Percentiles rank a stretch among this genome's conserved stretches.
Evolutionary conservation across 2,113 vertebrate genomes (phyloP).

Genomic region (Talpa occidentalis): DNA sequence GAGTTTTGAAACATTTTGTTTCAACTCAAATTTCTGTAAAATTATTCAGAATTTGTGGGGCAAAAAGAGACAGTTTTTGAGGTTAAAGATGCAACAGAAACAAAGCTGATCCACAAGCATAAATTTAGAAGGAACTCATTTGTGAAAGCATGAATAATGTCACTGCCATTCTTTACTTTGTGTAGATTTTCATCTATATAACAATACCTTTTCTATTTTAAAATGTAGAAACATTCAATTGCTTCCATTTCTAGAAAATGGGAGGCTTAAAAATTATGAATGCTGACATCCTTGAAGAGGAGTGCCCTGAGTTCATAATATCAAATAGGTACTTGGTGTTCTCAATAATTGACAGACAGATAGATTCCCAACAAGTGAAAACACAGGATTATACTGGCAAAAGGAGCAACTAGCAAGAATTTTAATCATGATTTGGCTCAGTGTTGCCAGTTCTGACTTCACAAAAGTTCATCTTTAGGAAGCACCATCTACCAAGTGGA

Average conservation of each 20-base stretch:
- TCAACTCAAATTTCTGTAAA: conserved; percentile 46
- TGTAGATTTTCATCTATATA: conserved; percentile 27
- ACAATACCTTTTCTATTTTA: conserved; percentile 39
- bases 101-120: not conserved
- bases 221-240: conserved; percentile 37
- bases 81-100: conserved; percentile 5
- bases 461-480: conserved; percentile 58
- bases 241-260: conserved; percentile 49
- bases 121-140: conserved; percentile 9
- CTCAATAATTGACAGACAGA: not conserved
- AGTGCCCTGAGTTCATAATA: conserved; percentile 14
- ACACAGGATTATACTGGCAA: not conserved
- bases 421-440: conserved; percentile 52
- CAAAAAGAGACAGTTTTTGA: conserved; percentile 22
- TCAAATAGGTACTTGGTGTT: conserved; percentile 17
- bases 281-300: conserved; percentile 38
- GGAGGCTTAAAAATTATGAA: conserved; percentile 51
- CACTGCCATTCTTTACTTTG: conserved; percentile 1
- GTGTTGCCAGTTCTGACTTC: conserved; percentile 21
- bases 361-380: conserved; percentile 55
- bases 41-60: conserved; percentile 35
- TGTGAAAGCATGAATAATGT: conserved; percentile 9
- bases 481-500: conserved; percentile 61
- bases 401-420: conserved; percentile 42
- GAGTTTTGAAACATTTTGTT: conserved; percentile 58